Evolutionary conservation across 2,113 vertebrate genomes (phyloP), one percentile per base, ranked within the genome.

Genomic region (Alouatta palliata): DNA sequence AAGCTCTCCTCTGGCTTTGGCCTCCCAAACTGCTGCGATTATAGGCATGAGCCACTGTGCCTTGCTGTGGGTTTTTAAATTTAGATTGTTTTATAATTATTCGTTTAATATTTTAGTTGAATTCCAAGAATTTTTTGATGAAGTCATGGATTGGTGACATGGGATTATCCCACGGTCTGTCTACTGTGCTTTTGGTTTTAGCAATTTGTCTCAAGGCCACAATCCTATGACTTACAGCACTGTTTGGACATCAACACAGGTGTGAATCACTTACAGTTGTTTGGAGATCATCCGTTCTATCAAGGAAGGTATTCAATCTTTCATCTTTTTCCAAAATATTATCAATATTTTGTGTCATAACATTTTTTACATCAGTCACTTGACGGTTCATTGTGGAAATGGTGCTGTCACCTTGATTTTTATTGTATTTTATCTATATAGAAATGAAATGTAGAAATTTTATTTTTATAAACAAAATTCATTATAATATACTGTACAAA

Each of bases 331-430:
- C 98, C 97, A 99, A 95, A 90, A 99, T 99, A 95, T 99, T 99
- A 93, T 99, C 98, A 87, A 99, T 99, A 98, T 99, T 99, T 98
- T 99, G 98, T 81, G 97, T 98, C 94, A 99, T 98, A 45, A 99
- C 98, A 16, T 98, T 98, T 98, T 99, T 99, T 9, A 99, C 99
- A 94, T 99, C 99, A 90, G 98, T 98, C 58, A 99, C 98, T 96
- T 99, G 99, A 93, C 96, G 98, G 58, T 98, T 99, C n/a, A 99
- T 98, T 11, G 97, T 94, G 73, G 96, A 93, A 87, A 97, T n/a
- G 0, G 3, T 85, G 49, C 77, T 61, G 49, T 90, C 40, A 49
- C 27, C 80, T 90, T 95, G 87, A 64, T 77, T 97, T 79, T 91
- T 93, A 95, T 98, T 96, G 91, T 96, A 97, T 77, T 96, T 97